phyloP scores from a whole-genome alignment of 2,888 invertebrate genomes.

The Hyalella azteca region DNA sequence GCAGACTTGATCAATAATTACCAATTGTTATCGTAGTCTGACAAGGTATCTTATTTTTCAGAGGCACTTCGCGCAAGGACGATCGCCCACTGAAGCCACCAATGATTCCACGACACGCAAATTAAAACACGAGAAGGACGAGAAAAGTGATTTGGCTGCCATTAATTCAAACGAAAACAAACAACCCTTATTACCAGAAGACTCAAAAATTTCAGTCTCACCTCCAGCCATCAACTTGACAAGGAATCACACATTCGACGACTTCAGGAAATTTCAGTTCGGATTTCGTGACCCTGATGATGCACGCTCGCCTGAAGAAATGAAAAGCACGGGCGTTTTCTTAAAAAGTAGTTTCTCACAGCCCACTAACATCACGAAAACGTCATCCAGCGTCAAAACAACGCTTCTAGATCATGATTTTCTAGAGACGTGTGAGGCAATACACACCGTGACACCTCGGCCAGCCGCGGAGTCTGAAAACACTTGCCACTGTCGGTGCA shows the following conservation, averaged over 20 bases:
- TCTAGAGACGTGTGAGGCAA: background rate
- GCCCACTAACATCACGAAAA: background rate
- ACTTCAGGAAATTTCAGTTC: background rate
- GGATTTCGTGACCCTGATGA: background rate
- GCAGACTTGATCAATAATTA: too few relatives aligned
- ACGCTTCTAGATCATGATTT: background rate
- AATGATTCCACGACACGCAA: too few relatives aligned
- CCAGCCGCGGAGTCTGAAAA: background rate
- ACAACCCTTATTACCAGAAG: background rate
- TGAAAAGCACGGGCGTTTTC: background rate
- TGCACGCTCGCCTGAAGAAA: background rate
- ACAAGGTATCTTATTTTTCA: too few relatives aligned
- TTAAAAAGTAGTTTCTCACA: slow-evolving; percentile 1
- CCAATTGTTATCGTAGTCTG: too few relatives aligned
- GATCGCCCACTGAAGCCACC: too few relatives aligned
- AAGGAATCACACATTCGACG: background rate
- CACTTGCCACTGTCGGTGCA: background rate
- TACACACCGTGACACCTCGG: background rate
- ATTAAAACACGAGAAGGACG: too few relatives aligned
- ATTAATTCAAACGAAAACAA: background rate
- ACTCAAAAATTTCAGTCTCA: background rate
- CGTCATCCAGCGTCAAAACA: background rate
- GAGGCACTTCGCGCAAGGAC: too few relatives aligned
- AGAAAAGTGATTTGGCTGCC: background rate
- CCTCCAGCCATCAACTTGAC: background rate